Percentiles rank a stretch among this genome's conserved stretches.
Conservation (phyloP, 2,888 invertebrate genomes). For the Pediacus dermestoides region DNA sequence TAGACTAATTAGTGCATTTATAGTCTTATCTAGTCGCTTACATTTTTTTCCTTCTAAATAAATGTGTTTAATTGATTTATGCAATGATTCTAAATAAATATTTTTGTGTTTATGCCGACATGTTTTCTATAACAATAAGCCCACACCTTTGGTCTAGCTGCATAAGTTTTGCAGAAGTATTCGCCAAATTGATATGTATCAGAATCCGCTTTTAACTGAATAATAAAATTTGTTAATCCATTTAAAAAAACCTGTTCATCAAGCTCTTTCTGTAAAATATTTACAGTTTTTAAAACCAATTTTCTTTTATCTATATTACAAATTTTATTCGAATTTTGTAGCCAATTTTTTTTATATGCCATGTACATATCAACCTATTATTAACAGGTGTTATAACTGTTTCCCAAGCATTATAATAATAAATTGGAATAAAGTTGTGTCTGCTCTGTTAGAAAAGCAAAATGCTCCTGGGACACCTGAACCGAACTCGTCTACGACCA, state of each 20-base stretch:
- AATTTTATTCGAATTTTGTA: slow-evolving; percentile 17
- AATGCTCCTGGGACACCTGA: slow-evolving; percentile 17
- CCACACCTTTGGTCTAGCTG: slow-evolving; percentile 11
- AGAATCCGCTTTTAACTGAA: slow-evolving; percentile 9
- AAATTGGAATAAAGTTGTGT: slow-evolving; percentile 9
- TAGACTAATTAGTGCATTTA: no score
- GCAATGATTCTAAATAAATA: no score
- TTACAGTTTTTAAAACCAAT: slow-evolving; percentile 13
- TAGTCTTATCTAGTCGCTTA: no score
- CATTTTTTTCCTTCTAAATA: no score
- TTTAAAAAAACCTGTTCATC: slow-evolving; percentile 10
- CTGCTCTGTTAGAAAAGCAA: slow-evolving; percentile 16
- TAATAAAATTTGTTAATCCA: slow-evolving; percentile 7
- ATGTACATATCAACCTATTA: slow-evolving; percentile 8
- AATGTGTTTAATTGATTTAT: no score
- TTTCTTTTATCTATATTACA: slow-evolving; percentile 12
- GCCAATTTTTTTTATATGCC: no score
- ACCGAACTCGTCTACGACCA: slow-evolving; percentile 15
- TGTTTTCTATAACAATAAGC: slow-evolving; percentile 18
- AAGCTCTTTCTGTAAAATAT: slow-evolving; percentile 16
- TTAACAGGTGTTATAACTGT: slow-evolving; percentile 10
- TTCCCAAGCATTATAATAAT: slow-evolving; percentile 15
- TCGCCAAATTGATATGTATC: slow-evolving; percentile 13
- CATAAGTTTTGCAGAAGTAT: slow-evolving; percentile 13
- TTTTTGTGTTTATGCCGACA: no score